Evolutionary conservation across 2,888 invertebrate species (phyloP), one percentile per base, ranked within the genome.

Genomic region (Melieria crassipennis): DNA sequence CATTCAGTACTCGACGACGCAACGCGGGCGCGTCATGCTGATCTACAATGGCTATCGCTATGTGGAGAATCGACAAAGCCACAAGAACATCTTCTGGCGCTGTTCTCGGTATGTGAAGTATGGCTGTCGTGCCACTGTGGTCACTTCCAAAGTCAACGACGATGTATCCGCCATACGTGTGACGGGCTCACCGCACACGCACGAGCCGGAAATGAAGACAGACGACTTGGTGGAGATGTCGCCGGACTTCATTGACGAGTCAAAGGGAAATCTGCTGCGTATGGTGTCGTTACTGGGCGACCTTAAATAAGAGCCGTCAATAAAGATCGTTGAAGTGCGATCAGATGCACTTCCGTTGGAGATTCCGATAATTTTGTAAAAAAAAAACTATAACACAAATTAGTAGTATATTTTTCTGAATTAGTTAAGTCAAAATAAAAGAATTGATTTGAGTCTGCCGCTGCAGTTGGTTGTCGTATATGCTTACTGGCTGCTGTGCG

Each of bases 21-120:
- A 87, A 74, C 81, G 87, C 0, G 87, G 87, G 3, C 82, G 87
- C 4, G 82, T 84, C 1, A 87, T 87, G 87, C 76, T 87, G 58
- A 82, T 87, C 30, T 86, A 86, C 75, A 84, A 84, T 63, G 87
- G 87, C 1, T 87, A 86, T 75, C 81, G 85, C 63, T 87, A 87
- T 73, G 87, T 87, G 7, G 85, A 86, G 48, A 87, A 87, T 77
- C 83, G 87, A 0, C 86, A 87, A 75, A 87, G 87, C 60, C 80
- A 83, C 48, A 87, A 86, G 70, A 87, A 87, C 68, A 84, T 86
- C 61, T 87, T 87, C 75, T 87, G 87, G 87, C 82, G 87, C 4
- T 87, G 87, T 73, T 85, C 86, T 0, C 82, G 86, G 30, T 87
- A 87, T 73, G 87, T 87, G 1, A 87, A 85, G 75, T 85, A 84